These are phyloP conservation scores for Monoplex corrugatus DNA, from an alignment of 2,888 invertebrate genomes.

Conservation along the genomic window DNA sequence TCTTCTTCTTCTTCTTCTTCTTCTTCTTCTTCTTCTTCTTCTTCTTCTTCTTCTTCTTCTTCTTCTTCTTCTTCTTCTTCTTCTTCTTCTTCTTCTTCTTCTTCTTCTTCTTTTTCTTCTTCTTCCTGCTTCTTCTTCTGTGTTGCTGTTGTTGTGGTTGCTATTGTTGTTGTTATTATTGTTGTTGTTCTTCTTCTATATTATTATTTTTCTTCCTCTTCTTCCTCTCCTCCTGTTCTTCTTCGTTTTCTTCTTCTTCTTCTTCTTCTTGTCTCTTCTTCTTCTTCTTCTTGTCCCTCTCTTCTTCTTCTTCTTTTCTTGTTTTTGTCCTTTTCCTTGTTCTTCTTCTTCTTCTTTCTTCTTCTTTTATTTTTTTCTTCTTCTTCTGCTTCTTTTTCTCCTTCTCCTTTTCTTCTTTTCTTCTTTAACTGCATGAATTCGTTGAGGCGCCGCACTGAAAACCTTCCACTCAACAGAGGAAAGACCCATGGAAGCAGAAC, in stretches of 20 bases:
- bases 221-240: constrained; percentile 7
- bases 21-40: too few relatives aligned
- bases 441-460: neutral
- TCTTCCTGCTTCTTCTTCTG: neutral
- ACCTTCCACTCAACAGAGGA: too few relatives aligned
- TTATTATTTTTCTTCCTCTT: neutral
- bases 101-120: neutral
- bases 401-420: neutral
- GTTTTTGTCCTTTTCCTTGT: neutral
- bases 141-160: too few relatives aligned
- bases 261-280: neutral
- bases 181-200: neutral
- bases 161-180: neutral
- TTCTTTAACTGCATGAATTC: neutral
- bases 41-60: too few relatives aligned
- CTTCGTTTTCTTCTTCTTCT: neutral
- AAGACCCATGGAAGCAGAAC: too few relatives aligned
- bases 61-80: too few relatives aligned
- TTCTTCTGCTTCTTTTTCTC: constrained; percentile 8
- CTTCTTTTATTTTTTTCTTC: neutral
- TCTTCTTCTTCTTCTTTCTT: neutral
- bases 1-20: neutral
- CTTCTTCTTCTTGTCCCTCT: neutral
- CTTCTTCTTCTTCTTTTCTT: neutral
- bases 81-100: too few relatives aligned